phyloP scores from a whole-genome alignment of 2,113 vertebrate species.

The Odocoileus virginianus region DNA sequence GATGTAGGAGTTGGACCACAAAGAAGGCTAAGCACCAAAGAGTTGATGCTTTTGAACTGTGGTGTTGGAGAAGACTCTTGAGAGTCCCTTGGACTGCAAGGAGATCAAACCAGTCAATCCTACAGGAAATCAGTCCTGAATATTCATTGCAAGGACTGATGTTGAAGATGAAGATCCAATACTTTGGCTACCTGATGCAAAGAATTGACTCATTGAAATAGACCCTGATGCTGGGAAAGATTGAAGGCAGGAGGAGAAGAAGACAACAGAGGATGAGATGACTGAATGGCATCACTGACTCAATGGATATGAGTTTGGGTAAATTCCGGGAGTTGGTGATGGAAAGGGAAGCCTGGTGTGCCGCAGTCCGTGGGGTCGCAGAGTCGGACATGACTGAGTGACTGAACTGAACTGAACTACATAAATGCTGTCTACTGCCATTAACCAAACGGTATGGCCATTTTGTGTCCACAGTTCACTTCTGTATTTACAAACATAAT shows the following conservation, averaged over 20 bases:
- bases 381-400: background rate
- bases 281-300: background rate
- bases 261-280: background rate
- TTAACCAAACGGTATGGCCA: background rate
- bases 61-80: background rate
- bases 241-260: background rate
- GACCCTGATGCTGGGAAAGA: background rate
- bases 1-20: background rate
- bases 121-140: too few relatives aligned
- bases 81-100: too few relatives aligned
- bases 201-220: background rate
- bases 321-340: background rate
- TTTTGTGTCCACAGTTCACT: background rate
- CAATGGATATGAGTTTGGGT: background rate
- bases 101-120: too few relatives aligned
- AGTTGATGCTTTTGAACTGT: background rate
- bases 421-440: background rate
- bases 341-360: background rate
- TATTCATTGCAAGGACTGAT: background rate
- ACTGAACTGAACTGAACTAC: background rate
- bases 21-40: accelerated
- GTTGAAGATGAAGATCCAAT: background rate
- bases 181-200: background rate
- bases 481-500: background rate
- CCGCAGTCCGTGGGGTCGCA: background rate